These are phyloP conservation scores for Clupea harengus DNA, from an alignment of 2,113 vertebrate genomes.

Conservation along the genomic window DNA sequence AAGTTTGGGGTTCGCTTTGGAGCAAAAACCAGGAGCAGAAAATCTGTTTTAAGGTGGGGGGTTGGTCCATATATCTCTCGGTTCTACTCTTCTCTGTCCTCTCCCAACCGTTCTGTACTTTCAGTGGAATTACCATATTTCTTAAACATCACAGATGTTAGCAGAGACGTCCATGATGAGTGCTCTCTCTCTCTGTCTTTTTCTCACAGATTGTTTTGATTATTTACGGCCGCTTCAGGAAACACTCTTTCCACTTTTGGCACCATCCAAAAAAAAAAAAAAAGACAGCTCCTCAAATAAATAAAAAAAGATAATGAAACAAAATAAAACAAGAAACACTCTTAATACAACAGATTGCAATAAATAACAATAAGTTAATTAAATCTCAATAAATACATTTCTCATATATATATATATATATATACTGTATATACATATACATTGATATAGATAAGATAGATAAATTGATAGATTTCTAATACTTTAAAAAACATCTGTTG, in stretches of 20 bases:
- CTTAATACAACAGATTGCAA: conserved; percentile 84
- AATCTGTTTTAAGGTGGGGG: conserved; percentile 7
- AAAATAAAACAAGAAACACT: conserved; percentile 62
- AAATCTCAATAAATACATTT: conserved; percentile 98
- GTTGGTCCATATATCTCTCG: conserved; percentile 26
- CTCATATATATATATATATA: conserved; percentile 62
- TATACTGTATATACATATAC: conserved; percentile 71
- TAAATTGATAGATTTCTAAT: conserved; percentile 73
- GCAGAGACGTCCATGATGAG: not conserved
- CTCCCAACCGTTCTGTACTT: not conserved
- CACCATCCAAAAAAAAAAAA: conserved; percentile 84
- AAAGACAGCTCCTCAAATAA: conserved; percentile 77
- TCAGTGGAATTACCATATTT: conserved; percentile 10
- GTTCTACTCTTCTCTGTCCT: not conserved
- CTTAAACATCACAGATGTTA: conserved; percentile 18
- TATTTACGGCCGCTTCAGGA: conserved; percentile 20
- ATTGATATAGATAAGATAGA: conserved; percentile 71
- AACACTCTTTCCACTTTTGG: conserved; percentile 78
- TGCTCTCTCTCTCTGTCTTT: not conserved
- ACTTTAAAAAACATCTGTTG: conserved; percentile 43
- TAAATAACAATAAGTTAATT: conserved; percentile 99
- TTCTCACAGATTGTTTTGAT: not conserved
- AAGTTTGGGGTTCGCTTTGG: not conserved
- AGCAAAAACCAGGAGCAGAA: not conserved
- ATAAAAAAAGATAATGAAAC: conserved; percentile 78